Evolutionary conservation across 2,888 invertebrate genomes (phyloP), one percentile per base, ranked within the genome.

Genomic region (Drosophila leonis): DNA sequence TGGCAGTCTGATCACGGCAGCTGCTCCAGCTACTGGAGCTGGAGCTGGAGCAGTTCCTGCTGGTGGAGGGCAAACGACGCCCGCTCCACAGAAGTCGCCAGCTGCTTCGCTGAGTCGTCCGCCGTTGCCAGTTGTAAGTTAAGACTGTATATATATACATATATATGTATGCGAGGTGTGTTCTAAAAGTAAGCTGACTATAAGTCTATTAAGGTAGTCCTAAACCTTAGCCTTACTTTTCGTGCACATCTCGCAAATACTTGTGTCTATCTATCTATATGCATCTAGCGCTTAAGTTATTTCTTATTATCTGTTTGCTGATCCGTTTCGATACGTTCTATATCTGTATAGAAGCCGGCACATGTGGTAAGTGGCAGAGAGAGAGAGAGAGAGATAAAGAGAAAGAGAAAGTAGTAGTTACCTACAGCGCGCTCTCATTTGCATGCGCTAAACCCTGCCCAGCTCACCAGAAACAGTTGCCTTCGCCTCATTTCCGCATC

Each of bases 121-220:
- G 68, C 96, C 97, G 33, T 93, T 97, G 83, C 97, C 96, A 72
- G 95, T 95, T 64, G 96, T 96, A 91, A 94, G 94, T 94, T 80
- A 64, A 8, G 39, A 4, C 12, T 15, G 18, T n/a, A 18, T 8
- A 20, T 13, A 24, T n/a, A n/a, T n/a, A n/a, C n/a, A n/a, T n/a
- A n/a, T n/a, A n/a, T 49, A 13, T 52, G 10, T 49, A 10, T 49
- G 33, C 49, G 49, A 49, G 49, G 31, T 18, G 49, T 49, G 49
- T 13, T 13, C 31, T 1, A 49, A 20, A 12, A 49, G 31, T 49
- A 18, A 49, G 48, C 48, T n/a, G n/a, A 4, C 15, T 48, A n/a
- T 1, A n/a, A n/a, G 0, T 46, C 13, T 13, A 15, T 7, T 13
- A 13, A 48, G 12, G n/a, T 29, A 9, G n/a, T n/a, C n/a, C n/a